A percentile compares a stretch with the other conserved stretches of the same genome.
phyloP scores from a whole-genome alignment of 2,113 vertebrate genomes.

The Hippocampus zosterae region DNA sequence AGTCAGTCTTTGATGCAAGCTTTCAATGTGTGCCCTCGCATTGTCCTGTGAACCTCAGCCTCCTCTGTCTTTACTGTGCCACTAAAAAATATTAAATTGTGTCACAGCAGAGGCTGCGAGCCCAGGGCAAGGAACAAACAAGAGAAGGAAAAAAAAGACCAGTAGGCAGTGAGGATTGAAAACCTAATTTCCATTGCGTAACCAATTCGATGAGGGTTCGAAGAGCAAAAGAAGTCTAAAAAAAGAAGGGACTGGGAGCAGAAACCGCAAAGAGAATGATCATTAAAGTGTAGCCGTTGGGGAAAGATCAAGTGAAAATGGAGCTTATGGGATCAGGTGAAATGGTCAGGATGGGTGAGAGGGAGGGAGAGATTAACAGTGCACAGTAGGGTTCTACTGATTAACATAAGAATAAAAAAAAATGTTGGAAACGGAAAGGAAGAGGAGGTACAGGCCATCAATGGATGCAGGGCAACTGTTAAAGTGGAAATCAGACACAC shows the following conservation, averaged over 20 bases:
- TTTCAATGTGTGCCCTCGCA: constrained; percentile 54
- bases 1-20: constrained; percentile 53
- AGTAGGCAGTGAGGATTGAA: constrained; percentile 9
- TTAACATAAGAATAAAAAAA: constrained; percentile 21
- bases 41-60: constrained; percentile 56
- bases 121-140: constrained; percentile 8
- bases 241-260: constrained; percentile 2
- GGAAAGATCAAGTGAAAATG: constrained; percentile 44
- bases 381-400: constrained; percentile 7
- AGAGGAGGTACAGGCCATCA: not conserved
- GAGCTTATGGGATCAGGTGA: constrained; percentile 49
- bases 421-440: not conserved
- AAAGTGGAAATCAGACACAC: constrained; percentile 30
- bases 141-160: constrained; percentile 9
- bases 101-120: constrained; percentile 45
- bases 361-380: constrained; percentile 40
- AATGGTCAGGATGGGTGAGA: constrained; percentile 37
- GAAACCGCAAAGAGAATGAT: constrained; percentile 30
- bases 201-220: constrained; percentile 9
- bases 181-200: constrained; percentile 25
- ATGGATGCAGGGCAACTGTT: constrained; percentile 19
- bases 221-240: constrained; percentile 11
- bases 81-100: constrained; percentile 64
- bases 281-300: constrained; percentile 35
- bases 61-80: constrained; percentile 63